A percentile compares a stretch with the other conserved stretches of the same genome.
phyloP scores from a whole-genome alignment of 2,113 vertebrate genomes.

The Colinus virginianus region DNA sequence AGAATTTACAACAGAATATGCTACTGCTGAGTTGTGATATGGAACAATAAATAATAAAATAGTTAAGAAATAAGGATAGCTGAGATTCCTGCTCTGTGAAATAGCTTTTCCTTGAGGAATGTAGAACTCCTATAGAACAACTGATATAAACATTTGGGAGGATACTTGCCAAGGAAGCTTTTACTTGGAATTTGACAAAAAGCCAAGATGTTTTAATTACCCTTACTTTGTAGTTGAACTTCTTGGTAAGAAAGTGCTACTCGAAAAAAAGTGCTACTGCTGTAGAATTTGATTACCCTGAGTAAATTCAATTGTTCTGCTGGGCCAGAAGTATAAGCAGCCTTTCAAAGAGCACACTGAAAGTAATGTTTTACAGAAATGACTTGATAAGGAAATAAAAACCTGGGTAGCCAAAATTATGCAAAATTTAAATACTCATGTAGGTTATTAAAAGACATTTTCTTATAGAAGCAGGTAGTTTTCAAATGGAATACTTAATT shows the following conservation, averaged over 20 bases:
- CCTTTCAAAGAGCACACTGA: background rate
- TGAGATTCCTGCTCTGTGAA: background rate
- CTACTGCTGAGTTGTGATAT: slow-evolving; percentile 3
- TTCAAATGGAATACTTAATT: background rate
- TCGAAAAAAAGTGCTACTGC: background rate
- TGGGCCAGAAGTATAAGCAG: background rate
- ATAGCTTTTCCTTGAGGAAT: background rate
- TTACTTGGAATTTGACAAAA: background rate
- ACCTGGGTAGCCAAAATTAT: background rate
- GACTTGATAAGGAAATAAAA: background rate
- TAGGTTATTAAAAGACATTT: background rate
- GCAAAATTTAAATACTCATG: background rate
- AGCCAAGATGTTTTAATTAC: background rate
- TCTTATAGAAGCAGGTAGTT: background rate
- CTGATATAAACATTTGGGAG: background rate
- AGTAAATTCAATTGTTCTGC: background rate
- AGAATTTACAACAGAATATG: slow-evolving; percentile 39
- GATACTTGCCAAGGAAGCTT: background rate
- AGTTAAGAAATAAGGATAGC: background rate
- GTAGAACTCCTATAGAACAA: background rate
- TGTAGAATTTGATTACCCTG: background rate
- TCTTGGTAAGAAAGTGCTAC: background rate
- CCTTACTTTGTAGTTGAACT: background rate
- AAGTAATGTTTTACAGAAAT: background rate
- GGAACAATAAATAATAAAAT: slow-evolving; percentile 45